Conservation (phyloP, 2,113 vertebrate genomes). For the Pachyramphus minor region DNA sequence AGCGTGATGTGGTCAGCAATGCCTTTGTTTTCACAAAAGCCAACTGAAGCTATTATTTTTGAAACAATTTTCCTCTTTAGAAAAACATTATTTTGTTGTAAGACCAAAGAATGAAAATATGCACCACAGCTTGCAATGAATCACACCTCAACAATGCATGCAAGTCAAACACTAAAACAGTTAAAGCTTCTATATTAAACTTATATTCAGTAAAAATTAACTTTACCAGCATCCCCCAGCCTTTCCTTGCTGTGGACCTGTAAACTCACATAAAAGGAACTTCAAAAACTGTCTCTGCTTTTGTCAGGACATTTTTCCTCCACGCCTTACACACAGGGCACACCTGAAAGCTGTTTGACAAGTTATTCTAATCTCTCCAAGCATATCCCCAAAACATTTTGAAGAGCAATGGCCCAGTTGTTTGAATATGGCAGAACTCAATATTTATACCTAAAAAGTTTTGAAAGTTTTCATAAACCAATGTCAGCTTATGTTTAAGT, state of each 20-base stretch:
- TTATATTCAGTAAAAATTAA: not conserved
- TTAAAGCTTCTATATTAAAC: not conserved
- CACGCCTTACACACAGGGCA: slow-evolving; percentile 12
- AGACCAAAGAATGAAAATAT: slow-evolving; percentile 8
- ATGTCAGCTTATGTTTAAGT: not conserved
- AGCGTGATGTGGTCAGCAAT: not conserved
- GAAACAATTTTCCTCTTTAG: slow-evolving; percentile 16
- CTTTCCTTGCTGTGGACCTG: not conserved
- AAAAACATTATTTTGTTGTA: not conserved
- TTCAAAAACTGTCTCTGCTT: slow-evolving; percentile 45
- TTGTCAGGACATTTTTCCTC: slow-evolving; percentile 43
- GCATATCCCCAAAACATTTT: not conserved
- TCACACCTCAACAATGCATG: not conserved
- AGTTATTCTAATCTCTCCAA: slow-evolving; percentile 52
- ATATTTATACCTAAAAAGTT: not conserved
- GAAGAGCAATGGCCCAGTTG: not conserved
- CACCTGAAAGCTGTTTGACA: slow-evolving; percentile 48
- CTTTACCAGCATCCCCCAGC: not conserved
- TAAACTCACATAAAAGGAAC: slow-evolving; percentile 40
- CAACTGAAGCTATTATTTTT: slow-evolving; percentile 2
- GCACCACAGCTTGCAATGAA: not conserved
- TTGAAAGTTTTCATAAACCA: not conserved
- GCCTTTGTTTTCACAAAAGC: slow-evolving; percentile 9
- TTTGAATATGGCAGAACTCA: not conserved
- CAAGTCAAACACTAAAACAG: not conserved